Conservation (phyloP, 2,797 vertebrate genomes). For the Spatula clypeata region DNA sequence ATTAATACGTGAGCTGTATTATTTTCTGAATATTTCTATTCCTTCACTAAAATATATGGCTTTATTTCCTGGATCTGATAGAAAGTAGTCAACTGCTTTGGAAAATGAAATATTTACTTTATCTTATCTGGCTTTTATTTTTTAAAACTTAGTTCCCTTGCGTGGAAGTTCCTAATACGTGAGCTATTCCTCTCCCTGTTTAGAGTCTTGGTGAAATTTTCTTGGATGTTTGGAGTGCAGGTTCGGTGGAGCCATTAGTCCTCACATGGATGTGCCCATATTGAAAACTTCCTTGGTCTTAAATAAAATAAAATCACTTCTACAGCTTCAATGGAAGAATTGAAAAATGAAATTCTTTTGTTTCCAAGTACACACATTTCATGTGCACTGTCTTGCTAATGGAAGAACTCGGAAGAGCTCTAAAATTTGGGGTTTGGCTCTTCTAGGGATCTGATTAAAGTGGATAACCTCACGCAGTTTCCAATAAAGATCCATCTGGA, state of each 20-base stretch:
- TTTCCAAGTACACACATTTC: background rate
- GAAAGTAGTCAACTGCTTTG: background rate
- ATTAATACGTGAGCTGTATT: accelerated
- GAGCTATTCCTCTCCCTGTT: background rate
- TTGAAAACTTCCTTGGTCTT: background rate
- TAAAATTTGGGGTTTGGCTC: background rate
- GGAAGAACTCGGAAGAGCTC: background rate
- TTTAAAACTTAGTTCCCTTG: background rate
- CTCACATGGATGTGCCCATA: accelerated
- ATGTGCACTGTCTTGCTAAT: background rate
- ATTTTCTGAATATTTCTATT: background rate
- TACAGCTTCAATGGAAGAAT: background rate
- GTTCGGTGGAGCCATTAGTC: accelerated
- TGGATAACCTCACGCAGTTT: background rate
- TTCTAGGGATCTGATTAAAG: background rate
- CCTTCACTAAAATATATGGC: background rate
- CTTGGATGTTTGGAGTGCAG: accelerated
- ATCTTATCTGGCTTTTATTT: background rate
- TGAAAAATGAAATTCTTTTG: background rate
- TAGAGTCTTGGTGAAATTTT: background rate
- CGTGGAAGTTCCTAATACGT: background rate
- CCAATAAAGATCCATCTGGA: background rate
- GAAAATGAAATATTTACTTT: background rate
- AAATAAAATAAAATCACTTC: background rate
- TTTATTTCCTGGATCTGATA: background rate